Evolutionary conservation across 1,140 invertebrate species (phyloP).

Genomic region (Drosophila ficusphila): DNA sequence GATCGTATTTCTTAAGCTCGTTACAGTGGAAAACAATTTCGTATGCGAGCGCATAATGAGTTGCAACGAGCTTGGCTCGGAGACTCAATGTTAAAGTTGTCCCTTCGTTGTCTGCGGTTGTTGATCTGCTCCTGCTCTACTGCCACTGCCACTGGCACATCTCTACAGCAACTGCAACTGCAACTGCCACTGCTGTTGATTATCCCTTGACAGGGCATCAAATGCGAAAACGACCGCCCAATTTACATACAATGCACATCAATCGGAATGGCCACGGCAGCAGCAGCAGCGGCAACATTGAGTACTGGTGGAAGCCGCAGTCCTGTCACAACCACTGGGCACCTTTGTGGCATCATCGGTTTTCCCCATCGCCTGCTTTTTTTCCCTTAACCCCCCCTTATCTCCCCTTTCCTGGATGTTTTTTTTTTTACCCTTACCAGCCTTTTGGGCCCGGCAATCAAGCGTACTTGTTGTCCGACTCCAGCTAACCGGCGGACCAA

Average conservation of each 20-base stretch:
- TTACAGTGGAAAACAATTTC: conserved; percentile 64
- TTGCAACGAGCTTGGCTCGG: conserved; percentile 48
- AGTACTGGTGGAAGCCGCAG: conserved; percentile 34
- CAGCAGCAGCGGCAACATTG: conserved; percentile 41
- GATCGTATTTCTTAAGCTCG: conserved; percentile 73
- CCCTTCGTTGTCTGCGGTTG: conserved; percentile 32
- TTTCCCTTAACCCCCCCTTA: too few species aligned
- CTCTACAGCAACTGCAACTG: not conserved
- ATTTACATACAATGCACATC: conserved; percentile 83
- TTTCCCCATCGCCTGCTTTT: conserved; percentile 29
- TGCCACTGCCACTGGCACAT: too few species aligned
- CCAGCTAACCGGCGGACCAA: conserved; percentile 41
- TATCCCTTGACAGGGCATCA: conserved; percentile 82
- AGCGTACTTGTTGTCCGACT: conserved; percentile 75
- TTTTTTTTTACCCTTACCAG: conserved; percentile 6
- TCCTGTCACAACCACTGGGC: conserved; percentile 55
- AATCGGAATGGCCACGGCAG: conserved; percentile 63
- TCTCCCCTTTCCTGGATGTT: too few species aligned
- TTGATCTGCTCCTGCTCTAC: conserved; percentile 43
- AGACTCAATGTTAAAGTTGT: conserved; percentile 37
- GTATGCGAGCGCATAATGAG: conserved; percentile 78
- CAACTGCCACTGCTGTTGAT: conserved; percentile 66
- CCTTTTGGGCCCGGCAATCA: conserved; percentile 61
- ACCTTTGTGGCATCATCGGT: conserved; percentile 75
- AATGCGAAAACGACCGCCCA: conserved; percentile 81